Evolutionary conservation across 2,888 invertebrate species (phyloP), one percentile per base, ranked within the genome.

Genomic region (Spisula solida): DNA sequence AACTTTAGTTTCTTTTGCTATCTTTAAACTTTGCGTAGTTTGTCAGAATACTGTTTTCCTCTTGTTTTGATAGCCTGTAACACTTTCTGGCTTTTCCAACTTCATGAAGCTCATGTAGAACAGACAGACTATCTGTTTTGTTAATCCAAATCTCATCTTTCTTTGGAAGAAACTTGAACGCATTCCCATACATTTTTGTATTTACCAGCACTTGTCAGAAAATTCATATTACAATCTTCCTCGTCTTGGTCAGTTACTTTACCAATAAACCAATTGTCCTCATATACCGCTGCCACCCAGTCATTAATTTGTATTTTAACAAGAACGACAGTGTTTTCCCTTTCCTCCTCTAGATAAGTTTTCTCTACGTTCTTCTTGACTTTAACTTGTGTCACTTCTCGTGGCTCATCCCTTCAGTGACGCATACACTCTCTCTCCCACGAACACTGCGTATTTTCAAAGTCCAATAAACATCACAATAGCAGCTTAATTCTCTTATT

Each of bases 131-230:
- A n/a, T 14, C 41, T 48, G 41, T 81, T 81, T 48, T 41, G n/a
- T 81, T 81, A n/a, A 81, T 48, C 41, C 48, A 81, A 12, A 81
- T 48, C 34, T 81, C 81, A n/a, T 81, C 51, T 48, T 48, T 81
- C 14, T 34, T 10, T 41, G 48, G n/a, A 48, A 51, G 81, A 48
- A 81, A 81, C 25, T 81, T 81, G 25, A 34, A 81, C 25, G 81
- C 48, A 25, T 48, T 18, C 34, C 81, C 81, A 25, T 81, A n/a
- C n/a, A n/a, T n/a, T n/a, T n/a, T n/a, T n/a, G n/a, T n/a, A 81
- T 25, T 81, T 81, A 16, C 81, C 81, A 18, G 48, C 25, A 29
- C 20, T 48, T 14, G 81, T 81, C 66, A 66, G n/a, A 66, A 66
- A 66, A 10, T 66, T 66, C 1, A 66, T 25, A 10, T 66, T 66